Evolutionary conservation across 2,797 vertebrate species (phyloP).

Genomic region (Parauchenoglanis punctatus): DNA sequence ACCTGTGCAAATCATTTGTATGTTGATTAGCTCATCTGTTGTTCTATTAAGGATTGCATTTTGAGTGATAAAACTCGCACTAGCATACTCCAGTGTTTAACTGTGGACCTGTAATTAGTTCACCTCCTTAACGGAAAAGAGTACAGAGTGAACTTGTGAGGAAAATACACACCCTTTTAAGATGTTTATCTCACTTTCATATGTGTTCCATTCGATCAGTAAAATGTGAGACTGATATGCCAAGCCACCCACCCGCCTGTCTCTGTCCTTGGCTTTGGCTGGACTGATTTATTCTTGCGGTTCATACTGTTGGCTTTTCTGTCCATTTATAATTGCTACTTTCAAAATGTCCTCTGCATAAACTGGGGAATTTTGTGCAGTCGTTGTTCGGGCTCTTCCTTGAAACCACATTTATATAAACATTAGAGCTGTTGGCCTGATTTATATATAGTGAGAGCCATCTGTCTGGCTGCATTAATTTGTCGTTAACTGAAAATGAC

Average conservation of each 20-base stretch:
- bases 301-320: slow-evolving; percentile 12
- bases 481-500: slow-evolving; percentile 46
- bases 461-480: slow-evolving; percentile 50
- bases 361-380: slow-evolving; percentile 41
- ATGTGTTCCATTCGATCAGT: slow-evolving; percentile 8
- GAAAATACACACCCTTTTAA: background rate
- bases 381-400: slow-evolving; percentile 22
- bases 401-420: slow-evolving; percentile 38
- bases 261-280: slow-evolving; percentile 21
- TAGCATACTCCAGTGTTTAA: background rate
- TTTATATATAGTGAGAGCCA: slow-evolving; percentile 45
- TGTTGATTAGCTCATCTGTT: background rate
- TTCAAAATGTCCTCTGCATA: slow-evolving; percentile 33
- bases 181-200: slow-evolving; percentile 6
- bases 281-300: slow-evolving; percentile 20
- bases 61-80: background rate
- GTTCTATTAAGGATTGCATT: background rate
- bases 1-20: background rate
- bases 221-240: slow-evolving; percentile 9
- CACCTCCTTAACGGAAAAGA: background rate
- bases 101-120: background rate
- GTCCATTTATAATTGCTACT: slow-evolving; percentile 25
- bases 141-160: background rate
- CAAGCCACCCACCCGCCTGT: slow-evolving; percentile 1
- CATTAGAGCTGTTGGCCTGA: slow-evolving; percentile 32